A percentile compares a stretch with the other conserved stretches of the same genome.
Evolutionary conservation across 2,888 invertebrate species (phyloP).

Genomic region (Trichacis sp.): DNA sequence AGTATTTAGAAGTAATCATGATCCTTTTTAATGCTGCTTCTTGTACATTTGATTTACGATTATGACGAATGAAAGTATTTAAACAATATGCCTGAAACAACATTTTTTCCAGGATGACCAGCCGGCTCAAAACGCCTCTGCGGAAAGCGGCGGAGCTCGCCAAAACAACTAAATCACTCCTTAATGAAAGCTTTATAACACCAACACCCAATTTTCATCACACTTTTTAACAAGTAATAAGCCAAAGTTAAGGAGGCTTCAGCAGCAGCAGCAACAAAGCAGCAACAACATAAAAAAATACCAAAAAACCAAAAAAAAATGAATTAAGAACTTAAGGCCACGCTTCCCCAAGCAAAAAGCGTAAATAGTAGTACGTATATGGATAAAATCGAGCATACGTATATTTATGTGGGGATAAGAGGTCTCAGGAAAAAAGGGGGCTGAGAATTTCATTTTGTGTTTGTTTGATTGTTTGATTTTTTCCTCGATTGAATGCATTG

Average conservation of each 20-base stretch:
- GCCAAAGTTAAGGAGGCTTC: slow-evolving; percentile 41
- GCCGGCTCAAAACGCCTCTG: slow-evolving; percentile 74
- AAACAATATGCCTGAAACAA: slow-evolving; percentile 4
- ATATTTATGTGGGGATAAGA: not conserved
- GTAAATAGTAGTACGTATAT: slow-evolving; percentile 22
- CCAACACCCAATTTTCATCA: slow-evolving; percentile 55
- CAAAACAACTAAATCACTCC: slow-evolving; percentile 52
- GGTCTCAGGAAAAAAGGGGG: slow-evolving; percentile 5
- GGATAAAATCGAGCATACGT: not conserved
- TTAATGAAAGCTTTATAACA: slow-evolving; percentile 48
- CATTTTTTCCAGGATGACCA: slow-evolving; percentile 70
- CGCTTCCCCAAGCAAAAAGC: slow-evolving; percentile 55
- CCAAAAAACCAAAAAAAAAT: slow-evolving; percentile 39
- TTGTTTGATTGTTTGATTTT: not conserved
- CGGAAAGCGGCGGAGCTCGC: slow-evolving; percentile 72
- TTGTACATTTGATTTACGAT: too few species aligned
- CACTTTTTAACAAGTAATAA: slow-evolving; percentile 35
- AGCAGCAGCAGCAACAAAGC: slow-evolving; percentile 44
- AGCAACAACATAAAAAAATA: slow-evolving; percentile 51
- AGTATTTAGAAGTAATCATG: not conserved
- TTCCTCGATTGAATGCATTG: not conserved
- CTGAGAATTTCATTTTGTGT: slow-evolving; percentile 4
- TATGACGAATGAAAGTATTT: too few species aligned
- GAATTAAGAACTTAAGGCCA: slow-evolving; percentile 52
- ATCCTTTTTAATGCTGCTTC: too few species aligned